A percentile compares a stretch with the other conserved stretches of the same genome.
These are phyloP conservation scores for Cantharis rufa DNA, from an alignment of 2,888 invertebrate genomes.

Conservation along the genomic window DNA sequence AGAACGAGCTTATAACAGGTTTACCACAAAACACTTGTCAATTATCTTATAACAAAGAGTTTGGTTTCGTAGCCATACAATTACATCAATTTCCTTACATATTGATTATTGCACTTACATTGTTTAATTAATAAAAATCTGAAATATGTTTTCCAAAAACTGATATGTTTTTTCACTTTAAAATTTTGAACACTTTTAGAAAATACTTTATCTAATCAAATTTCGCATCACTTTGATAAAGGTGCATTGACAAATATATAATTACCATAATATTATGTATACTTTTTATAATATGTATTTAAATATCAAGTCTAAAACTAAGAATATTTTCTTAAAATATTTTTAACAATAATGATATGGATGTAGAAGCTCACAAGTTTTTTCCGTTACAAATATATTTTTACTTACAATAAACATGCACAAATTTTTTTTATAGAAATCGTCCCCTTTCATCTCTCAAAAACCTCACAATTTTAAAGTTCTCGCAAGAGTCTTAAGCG, in stretches of 20 bases:
- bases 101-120: conserved; percentile 18
- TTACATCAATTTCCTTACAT: conserved; percentile 1
- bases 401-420: conserved; percentile 37
- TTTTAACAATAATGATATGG: conserved; percentile 45
- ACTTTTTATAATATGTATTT: conserved; percentile 15
- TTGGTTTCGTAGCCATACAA: not conserved
- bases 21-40: conserved; percentile 50
- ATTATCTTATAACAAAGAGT: not conserved
- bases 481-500: conserved; percentile 32
- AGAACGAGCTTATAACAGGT: conserved; percentile 44
- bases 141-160: not conserved
- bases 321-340: conserved; percentile 29
- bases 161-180: conserved; percentile 12
- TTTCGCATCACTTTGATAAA: conserved; percentile 16
- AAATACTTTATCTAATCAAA: conserved; percentile 1
- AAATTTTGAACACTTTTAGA: conserved; percentile 1
- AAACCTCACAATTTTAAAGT: conserved; percentile 9
- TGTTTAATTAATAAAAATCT: not conserved
- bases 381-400: conserved; percentile 6
- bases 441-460: not conserved
- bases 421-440: conserved; percentile 4
- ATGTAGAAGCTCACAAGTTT: conserved; percentile 48
- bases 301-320: conserved; percentile 20
- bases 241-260: conserved; percentile 48
- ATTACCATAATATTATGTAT: conserved; percentile 18